These are phyloP conservation scores for Ceratosolen solmsi DNA, from an alignment of 1,140 invertebrate genomes.

Conservation along the genomic window DNA sequence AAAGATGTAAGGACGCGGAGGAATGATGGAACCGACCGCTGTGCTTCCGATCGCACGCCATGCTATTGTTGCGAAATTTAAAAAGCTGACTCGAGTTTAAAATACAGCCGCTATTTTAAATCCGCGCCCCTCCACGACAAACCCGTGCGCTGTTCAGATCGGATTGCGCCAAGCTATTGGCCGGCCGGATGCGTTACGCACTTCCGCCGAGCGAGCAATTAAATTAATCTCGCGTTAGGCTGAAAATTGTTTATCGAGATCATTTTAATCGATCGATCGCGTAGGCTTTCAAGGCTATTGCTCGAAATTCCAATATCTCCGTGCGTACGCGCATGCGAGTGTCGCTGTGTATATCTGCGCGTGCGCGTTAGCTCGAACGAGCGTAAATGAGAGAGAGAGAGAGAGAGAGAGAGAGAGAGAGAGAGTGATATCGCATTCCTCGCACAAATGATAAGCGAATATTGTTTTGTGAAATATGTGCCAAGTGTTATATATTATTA, in stretches of 20 bases:
- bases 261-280: constrained; percentile 9
- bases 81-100: not conserved
- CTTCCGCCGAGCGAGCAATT: not conserved
- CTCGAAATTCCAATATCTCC: not conserved
- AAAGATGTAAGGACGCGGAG: not conserved
- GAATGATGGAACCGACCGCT: constrained; percentile 53
- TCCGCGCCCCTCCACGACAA: not conserved
- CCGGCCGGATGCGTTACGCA: constrained; percentile 15
- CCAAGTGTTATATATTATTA: too few relatives aligned
- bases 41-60: constrained; percentile 59
- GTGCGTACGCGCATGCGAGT: too few relatives aligned
- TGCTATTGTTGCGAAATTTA: not conserved
- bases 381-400: too few relatives aligned
- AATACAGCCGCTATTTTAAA: not conserved
- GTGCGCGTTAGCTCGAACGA: too few relatives aligned
- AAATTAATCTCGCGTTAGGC: constrained; percentile 4
- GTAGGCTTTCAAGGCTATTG: not conserved
- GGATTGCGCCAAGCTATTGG: not conserved
- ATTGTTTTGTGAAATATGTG: constrained; percentile 27
- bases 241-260: not conserved
- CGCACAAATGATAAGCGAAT: not conserved
- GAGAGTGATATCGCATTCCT: not conserved
- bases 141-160: not conserved
- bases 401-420: not conserved
- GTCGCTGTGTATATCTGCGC: too few relatives aligned